Evolutionary conservation across 2,888 invertebrate genomes (phyloP).

Genomic region (Blera fallax): DNA sequence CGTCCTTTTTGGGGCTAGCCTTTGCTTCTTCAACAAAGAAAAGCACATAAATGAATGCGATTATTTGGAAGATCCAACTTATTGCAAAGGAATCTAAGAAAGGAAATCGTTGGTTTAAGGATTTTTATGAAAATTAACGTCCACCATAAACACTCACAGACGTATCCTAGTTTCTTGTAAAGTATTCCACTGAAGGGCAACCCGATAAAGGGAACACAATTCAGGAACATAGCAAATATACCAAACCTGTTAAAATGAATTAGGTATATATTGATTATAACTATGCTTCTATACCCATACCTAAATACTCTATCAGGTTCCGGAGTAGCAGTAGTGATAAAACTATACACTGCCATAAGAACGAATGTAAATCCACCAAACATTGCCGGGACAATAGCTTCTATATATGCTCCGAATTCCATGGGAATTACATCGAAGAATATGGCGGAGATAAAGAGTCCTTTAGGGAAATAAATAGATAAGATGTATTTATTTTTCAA

Average conservation of each 20-base stretch:
- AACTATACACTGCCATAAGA: constrained; percentile 81
- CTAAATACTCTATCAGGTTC: constrained; percentile 81
- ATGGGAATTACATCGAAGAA: constrained; percentile 80
- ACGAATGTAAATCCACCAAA: constrained; percentile 80
- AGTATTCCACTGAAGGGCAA: constrained; percentile 79
- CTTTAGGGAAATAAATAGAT: constrained; percentile 74
- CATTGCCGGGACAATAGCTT: constrained; percentile 80
- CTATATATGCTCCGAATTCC: constrained; percentile 80
- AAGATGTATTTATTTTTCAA: too few relatives aligned
- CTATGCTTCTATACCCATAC: constrained; percentile 73
- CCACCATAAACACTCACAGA: constrained; percentile 75
- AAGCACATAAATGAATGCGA: constrained; percentile 79
- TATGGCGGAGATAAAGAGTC: constrained; percentile 79
- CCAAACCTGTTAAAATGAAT: constrained; percentile 77
- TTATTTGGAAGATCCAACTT: constrained; percentile 78
- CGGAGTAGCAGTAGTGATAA: constrained; percentile 80
- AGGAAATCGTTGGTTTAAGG: not conserved
- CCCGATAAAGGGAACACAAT: constrained; percentile 79
- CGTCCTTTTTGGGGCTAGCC: constrained; percentile 40
- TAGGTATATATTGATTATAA: not conserved
- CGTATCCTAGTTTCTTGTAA: constrained; percentile 78
- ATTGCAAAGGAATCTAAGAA: constrained; percentile 78
- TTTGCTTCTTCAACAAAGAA: constrained; percentile 79
- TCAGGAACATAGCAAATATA: constrained; percentile 80
- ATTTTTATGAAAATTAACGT: not conserved